Percentiles rank a stretch among this genome's conserved stretches.
Evolutionary conservation across 64 coral and sea anemone genomes (phyloP).

Genomic region (Cladopsammia gracilis): DNA sequence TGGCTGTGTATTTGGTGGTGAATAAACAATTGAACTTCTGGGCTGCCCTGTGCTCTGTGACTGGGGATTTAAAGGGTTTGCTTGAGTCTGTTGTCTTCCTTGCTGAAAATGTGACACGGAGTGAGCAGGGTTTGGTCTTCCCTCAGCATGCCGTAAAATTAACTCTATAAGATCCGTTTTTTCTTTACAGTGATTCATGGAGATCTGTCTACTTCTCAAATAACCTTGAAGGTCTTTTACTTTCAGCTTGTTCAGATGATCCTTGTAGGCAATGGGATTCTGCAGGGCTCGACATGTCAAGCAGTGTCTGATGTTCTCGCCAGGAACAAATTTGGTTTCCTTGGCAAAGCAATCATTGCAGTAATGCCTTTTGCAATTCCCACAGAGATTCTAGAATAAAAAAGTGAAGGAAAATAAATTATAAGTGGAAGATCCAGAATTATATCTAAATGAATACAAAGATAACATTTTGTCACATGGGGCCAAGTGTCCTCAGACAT

Average conservation of each 20-base stretch:
- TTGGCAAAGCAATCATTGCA: constrained; percentile 84
- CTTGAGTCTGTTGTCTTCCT: neutral
- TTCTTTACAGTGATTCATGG: constrained; percentile 75
- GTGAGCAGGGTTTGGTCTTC: neutral
- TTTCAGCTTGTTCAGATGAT: constrained; percentile 71
- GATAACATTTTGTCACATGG: too few species aligned
- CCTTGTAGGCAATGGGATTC: constrained; percentile 64
- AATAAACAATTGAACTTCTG: neutral
- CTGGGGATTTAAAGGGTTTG: neutral
- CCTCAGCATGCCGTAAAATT: constrained; percentile 70
- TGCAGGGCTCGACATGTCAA: constrained; percentile 73
- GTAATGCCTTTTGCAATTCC: constrained; percentile 71
- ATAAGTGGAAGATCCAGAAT: too few species aligned
- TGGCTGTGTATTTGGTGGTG: neutral
- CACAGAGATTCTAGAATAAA: constrained; percentile 62
- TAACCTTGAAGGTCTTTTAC: constrained; percentile 75
- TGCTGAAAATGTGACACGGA: neutral
- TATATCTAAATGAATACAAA: too few species aligned
- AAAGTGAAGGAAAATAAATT: neutral
- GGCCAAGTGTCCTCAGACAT: too few species aligned
- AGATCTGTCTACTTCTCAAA: constrained; percentile 58
- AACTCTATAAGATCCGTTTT: constrained; percentile 86
- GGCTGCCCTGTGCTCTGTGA: neutral
- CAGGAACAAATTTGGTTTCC: constrained; percentile 56
- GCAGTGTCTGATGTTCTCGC: constrained; percentile 55